phyloP scores from a whole-genome alignment of 2,888 invertebrate genomes.

The Tigriopus californicus region DNA sequence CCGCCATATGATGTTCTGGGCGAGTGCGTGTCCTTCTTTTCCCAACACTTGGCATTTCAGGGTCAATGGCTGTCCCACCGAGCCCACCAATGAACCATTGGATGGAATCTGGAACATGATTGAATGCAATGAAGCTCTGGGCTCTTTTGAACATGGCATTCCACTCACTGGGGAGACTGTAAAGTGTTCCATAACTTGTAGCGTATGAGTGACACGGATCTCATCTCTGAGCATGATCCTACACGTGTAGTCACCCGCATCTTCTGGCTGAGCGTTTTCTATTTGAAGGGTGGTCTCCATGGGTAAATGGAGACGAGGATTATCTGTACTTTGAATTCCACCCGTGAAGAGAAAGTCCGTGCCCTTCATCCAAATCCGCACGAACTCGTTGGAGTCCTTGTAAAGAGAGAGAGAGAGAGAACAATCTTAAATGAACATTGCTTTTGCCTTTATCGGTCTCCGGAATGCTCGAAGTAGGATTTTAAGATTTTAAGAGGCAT shows the following conservation, averaged over 20 bases:
- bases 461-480: too few relatives aligned
- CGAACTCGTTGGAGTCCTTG: constrained; percentile 1
- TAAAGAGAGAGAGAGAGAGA: too few relatives aligned
- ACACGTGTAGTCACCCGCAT: constrained; percentile 7
- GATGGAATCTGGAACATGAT: neutral
- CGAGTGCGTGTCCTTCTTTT: neutral
- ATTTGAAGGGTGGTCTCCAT: neutral
- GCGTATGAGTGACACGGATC: neutral
- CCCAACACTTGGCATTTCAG: neutral
- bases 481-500: too few relatives aligned
- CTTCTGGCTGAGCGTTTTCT: neutral
- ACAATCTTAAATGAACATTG: too few relatives aligned
- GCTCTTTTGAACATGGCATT: too few relatives aligned
- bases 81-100: neutral
- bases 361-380: constrained; percentile 1
- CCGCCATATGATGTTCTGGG: neutral
- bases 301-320: neutral
- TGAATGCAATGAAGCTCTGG: too few relatives aligned
- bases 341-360: neutral
- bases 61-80: neutral
- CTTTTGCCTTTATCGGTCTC: too few relatives aligned
- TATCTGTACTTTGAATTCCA: neutral
- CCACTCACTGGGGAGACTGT: neutral
- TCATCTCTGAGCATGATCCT: constrained; percentile 4
- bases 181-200: neutral